Conservation (phyloP, 2,113 vertebrate genomes). For the Silurus glanis region DNA sequence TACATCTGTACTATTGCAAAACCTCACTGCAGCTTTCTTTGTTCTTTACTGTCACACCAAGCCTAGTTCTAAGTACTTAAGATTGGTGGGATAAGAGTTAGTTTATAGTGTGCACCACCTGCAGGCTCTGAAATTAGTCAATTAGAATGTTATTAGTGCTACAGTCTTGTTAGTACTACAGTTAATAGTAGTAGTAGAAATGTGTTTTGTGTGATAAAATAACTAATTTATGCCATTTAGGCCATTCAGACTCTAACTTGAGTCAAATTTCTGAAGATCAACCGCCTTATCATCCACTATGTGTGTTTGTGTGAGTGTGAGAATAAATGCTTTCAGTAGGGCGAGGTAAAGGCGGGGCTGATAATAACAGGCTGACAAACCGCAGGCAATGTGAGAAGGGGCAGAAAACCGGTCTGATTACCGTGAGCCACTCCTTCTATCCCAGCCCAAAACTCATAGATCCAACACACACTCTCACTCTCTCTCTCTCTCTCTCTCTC, state of each 20-base stretch:
- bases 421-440: conserved; percentile 30
- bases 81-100: not conserved
- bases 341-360: conserved; percentile 36
- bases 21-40: not conserved
- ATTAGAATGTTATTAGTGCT: not conserved
- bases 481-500: conserved; percentile 34
- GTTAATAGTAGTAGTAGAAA: not conserved
- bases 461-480: conserved; percentile 34
- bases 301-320: conserved; percentile 12
- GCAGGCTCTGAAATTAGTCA: not conserved
- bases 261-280: not conserved
- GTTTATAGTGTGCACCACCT: not conserved
- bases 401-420: conserved; percentile 43
- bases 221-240: not conserved
- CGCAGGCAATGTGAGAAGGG: conserved; percentile 29
- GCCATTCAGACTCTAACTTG: not conserved
- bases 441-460: conserved; percentile 52
- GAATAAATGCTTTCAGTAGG: conserved; percentile 8
- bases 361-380: conserved; percentile 50
- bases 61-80: not conserved
- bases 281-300: not conserved
- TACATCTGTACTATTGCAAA: not conserved
- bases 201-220: not conserved
- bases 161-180: not conserved
- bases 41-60: not conserved